Base-by-base conservation (phyloP, 2,797 vertebrate species). In the Chanos chanos region DNA sequence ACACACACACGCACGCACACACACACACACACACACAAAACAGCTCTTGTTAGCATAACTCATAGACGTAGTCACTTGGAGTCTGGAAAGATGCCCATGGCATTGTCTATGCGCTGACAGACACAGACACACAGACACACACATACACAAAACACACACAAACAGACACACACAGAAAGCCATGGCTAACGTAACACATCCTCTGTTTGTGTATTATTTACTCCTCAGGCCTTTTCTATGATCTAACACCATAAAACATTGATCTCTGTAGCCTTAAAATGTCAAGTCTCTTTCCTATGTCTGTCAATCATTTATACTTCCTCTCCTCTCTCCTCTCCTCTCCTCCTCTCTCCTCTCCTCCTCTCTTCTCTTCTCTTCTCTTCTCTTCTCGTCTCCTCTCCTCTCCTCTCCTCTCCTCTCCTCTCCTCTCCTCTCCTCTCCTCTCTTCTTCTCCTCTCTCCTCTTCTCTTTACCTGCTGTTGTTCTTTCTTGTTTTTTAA, bases 181-280 rank as follows among this genome's bases (percentile, higher is more conserved):
- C 33, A 31, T 18, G 18, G 25, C 25, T 31, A 9, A n/a, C n/a
- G n/a, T n/a, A n/a, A n/a, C 40, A 30, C 49, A 22, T 4, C 5
- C 24, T 57, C 25, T 77, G 77, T 75, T 71, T 78, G 83, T 87
- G 78, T 79, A 87, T 89, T 87, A 87, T 89, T 88, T 77, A 89
- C 74, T 51, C 28, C 36, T 47, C 56, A 2, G 68, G 71, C 72
- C 61, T 18, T 47, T 52, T 72, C 34, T 70, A 74, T 77, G 72
- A 81, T 78, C 71, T 83, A 81, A 72, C 75, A 10, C 22, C 81
- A 85, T 86, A 80, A 86, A 85, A 88, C 78, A 84, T 88, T 83
- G 75, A 87, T 87, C 71, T 73, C 77, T 70, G 30, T 34, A 71
- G 58, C 28, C 60, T 59, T 66, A 61, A 72, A 64, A 44, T 61